A percentile compares a stretch with the other conserved stretches of the same genome.
phyloP scores from a whole-genome alignment of 2,888 invertebrate genomes.

The Carterocephalus palaemon region DNA sequence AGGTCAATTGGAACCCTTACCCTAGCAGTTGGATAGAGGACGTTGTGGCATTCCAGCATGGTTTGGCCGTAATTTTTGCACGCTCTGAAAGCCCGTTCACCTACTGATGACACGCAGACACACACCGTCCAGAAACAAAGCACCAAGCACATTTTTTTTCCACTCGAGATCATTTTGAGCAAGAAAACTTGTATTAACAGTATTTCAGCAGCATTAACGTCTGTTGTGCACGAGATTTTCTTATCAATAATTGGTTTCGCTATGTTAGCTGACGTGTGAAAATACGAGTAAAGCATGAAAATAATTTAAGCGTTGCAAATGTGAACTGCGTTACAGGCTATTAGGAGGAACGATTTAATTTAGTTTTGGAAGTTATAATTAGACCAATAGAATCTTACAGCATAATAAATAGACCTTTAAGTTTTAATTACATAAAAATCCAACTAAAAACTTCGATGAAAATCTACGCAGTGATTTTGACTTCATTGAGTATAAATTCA shows the following conservation, averaged over 20 bases:
- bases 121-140: neutral
- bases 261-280: conserved; percentile 38
- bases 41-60: conserved; percentile 71
- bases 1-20: conserved; percentile 66
- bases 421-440: too few relatives aligned
- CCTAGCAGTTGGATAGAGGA: conserved; percentile 50
- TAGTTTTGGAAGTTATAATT: too few relatives aligned
- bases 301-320: conserved; percentile 46
- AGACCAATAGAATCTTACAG: too few relatives aligned
- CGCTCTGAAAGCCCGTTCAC: conserved; percentile 59
- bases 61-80: conserved; percentile 57
- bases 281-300: conserved; percentile 41
- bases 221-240: conserved; percentile 30
- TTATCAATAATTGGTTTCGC: conserved; percentile 49
- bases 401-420: too few relatives aligned
- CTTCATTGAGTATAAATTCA: too few relatives aligned
- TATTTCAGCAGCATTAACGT: conserved; percentile 21
- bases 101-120: conserved; percentile 33
- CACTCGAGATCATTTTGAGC: conserved; percentile 30
- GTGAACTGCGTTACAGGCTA: neutral
- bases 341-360: neutral
- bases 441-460: too few relatives aligned
- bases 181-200: conserved; percentile 24
- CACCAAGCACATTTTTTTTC: conserved; percentile 8
- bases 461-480: too few relatives aligned